These are phyloP conservation scores for Cairina moschata DNA, from an alignment of 2,113 vertebrate genomes.

Conservation along the genomic window DNA sequence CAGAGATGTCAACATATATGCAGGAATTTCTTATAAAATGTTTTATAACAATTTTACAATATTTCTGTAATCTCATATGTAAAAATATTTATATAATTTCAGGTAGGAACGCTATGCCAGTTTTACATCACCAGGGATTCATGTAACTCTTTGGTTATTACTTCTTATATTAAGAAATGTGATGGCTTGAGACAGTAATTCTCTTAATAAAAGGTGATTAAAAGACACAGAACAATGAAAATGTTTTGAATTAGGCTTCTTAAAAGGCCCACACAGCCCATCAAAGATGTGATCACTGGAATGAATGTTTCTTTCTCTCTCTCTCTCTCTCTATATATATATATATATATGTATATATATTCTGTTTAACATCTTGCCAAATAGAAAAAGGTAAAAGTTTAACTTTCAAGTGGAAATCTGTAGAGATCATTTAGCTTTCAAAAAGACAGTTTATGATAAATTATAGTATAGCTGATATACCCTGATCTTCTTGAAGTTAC, in stretches of 20 bases:
- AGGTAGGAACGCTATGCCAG: neutral
- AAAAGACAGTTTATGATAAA: neutral
- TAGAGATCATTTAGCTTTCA: neutral
- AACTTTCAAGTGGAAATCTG: conserved; percentile 2
- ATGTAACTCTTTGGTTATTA: neutral
- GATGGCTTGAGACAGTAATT: neutral
- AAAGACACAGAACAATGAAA: neutral
- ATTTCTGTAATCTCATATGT: neutral
- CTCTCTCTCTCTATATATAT: neutral
- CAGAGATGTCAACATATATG: neutral
- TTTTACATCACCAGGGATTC: neutral
- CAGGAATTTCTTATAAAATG: neutral
- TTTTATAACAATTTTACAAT: neutral
- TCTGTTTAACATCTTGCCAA: neutral
- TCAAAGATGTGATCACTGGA: neutral
- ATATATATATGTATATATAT: neutral
- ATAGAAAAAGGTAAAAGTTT: neutral
- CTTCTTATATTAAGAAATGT: neutral
- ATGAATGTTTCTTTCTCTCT: neutral
- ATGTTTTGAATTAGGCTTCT: neutral
- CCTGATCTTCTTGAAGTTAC: neutral
- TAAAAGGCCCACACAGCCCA: neutral
- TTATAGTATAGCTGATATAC: neutral
- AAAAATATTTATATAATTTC: neutral
- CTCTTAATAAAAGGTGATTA: neutral